A percentile compares a stretch with the other conserved stretches of the same genome.
Evolutionary conservation across 1,140 invertebrate genomes (phyloP).

Genomic region (Pseudomyrmex pallidus): DNA sequence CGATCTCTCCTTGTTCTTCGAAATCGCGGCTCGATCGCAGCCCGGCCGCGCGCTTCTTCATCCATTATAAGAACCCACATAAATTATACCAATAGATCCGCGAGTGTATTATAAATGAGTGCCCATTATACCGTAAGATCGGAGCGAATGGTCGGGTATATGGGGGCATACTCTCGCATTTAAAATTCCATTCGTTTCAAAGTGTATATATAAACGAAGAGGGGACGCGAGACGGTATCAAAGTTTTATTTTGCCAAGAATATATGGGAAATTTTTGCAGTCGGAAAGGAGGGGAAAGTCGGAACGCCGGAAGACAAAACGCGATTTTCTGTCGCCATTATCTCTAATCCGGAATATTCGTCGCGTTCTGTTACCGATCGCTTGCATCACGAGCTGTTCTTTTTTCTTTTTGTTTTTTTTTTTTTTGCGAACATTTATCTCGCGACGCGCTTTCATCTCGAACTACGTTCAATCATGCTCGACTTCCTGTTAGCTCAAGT

Average conservation of each 20-base stretch:
- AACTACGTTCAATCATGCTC: constrained; percentile 54
- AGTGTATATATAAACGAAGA: neutral
- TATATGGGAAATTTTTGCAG: neutral
- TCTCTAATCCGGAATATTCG: constrained; percentile 19
- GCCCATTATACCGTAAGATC: constrained; percentile 27
- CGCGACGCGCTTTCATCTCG: constrained; percentile 48
- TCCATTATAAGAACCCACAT: constrained; percentile 47
- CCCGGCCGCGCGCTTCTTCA: constrained; percentile 2
- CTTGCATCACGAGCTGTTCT: constrained; percentile 17
- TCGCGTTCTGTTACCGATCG: constrained; percentile 26
- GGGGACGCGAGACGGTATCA: neutral
- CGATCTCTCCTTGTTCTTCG: constrained; percentile 61
- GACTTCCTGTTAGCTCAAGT: constrained; percentile 54
- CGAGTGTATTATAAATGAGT: constrained; percentile 48
- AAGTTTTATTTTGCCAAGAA: neutral
- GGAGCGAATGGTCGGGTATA: constrained; percentile 20
- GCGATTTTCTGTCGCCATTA: neutral
- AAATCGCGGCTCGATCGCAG: constrained; percentile 38
- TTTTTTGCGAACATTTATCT: constrained; percentile 49
- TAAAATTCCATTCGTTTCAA: constrained; percentile 8
- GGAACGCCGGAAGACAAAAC: neutral
- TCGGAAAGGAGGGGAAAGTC: neutral
- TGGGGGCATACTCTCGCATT: constrained; percentile 24
- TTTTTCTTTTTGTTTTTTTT: too few species aligned
- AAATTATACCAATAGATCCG: constrained; percentile 53